These are phyloP conservation scores for Malurus alboscapulatus DNA, from an alignment of 2,113 vertebrate genomes.

Conservation along the genomic window DNA sequence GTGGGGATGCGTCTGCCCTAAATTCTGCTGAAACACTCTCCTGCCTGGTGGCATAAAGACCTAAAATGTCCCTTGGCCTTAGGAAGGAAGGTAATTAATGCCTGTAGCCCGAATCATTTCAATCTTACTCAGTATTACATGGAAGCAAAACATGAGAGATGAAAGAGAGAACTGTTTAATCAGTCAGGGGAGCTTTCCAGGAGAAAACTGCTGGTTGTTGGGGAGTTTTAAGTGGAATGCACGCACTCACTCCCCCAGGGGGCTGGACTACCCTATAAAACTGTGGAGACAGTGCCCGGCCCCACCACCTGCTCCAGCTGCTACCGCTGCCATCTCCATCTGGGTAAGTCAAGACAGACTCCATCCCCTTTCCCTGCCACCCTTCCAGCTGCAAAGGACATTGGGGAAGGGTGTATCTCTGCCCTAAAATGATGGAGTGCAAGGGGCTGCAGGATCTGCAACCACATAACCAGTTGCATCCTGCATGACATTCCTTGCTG, in stretches of 20 bases:
- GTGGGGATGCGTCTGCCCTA: neutral
- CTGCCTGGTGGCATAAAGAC: neutral
- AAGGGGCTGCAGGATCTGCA: neutral
- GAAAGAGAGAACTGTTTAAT: slow-evolving; percentile 50
- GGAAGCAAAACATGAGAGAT: slow-evolving; percentile 50
- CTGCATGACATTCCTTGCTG: neutral
- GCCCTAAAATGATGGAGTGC: neutral
- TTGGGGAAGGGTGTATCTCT: neutral
- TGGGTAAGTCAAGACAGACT: neutral
- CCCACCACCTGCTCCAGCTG: neutral
- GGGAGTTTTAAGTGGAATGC: neutral
- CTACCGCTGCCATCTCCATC: accelerated
- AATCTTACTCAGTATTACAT: slow-evolving; percentile 47
- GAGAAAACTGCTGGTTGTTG: slow-evolving; percentile 18
- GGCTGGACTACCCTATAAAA: slow-evolving; percentile 29
- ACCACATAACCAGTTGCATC: neutral
- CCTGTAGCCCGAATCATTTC: neutral
- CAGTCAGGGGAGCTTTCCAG: neutral
- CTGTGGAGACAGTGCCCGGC: accelerated
- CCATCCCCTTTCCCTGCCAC: neutral
- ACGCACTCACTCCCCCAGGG: neutral
- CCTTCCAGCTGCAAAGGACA: neutral
- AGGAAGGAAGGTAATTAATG: slow-evolving; percentile 38
- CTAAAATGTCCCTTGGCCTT: slow-evolving; percentile 19
- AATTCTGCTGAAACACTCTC: slow-evolving; percentile 8